Conservation (phyloP, 2,113 vertebrate species). For the Channa argus region DNA sequence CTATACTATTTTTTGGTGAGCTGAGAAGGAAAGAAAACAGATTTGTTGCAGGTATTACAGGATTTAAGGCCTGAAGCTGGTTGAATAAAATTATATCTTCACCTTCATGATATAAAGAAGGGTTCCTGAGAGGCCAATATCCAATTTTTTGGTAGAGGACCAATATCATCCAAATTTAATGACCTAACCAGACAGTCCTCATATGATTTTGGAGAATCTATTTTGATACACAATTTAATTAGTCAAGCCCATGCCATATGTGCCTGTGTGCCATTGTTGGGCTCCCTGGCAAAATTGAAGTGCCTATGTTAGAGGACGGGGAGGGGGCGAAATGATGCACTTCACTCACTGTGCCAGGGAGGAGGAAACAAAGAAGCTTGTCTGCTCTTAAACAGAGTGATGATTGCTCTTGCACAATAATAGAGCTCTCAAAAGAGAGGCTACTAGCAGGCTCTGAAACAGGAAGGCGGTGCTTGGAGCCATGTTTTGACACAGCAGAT, state of each 20-base stretch:
- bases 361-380: slow-evolving; percentile 63
- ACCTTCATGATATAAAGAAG: background rate
- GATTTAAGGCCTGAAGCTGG: background rate
- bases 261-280: background rate
- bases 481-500: slow-evolving; percentile 68
- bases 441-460: slow-evolving; percentile 41
- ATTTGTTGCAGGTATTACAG: background rate
- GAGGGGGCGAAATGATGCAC: slow-evolving; percentile 36
- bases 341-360: slow-evolving; percentile 54
- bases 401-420: slow-evolving; percentile 55
- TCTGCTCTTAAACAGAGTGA: slow-evolving; percentile 47
- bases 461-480: slow-evolving; percentile 34
- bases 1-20: background rate
- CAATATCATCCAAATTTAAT: background rate
- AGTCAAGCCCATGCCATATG: background rate
- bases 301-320: slow-evolving; percentile 31
- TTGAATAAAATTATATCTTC: background rate
- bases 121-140: background rate
- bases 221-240: slow-evolving; percentile 51
- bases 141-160: background rate
- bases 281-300: slow-evolving; percentile 33
- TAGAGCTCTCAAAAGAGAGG: slow-evolving; percentile 56
- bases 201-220: slow-evolving; percentile 1
- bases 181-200: background rate
- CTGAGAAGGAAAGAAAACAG: background rate